These are phyloP conservation scores for Drymodes brunneopygia DNA, from an alignment of 2,113 vertebrate genomes.

Conservation along the genomic window DNA sequence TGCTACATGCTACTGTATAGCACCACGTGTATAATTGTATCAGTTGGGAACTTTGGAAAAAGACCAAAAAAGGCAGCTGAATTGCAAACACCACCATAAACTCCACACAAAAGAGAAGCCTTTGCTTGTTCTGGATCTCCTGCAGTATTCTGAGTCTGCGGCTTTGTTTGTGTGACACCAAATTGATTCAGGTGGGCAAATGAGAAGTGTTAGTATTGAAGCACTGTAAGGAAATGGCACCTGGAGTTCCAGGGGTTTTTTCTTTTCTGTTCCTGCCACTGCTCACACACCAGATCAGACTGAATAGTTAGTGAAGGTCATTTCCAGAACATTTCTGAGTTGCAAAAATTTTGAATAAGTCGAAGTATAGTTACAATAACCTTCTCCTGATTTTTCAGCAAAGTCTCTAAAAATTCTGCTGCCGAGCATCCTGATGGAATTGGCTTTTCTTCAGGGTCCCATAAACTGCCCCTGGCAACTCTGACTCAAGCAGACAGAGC, in stretches of 20 bases:
- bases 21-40: background rate
- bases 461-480: background rate
- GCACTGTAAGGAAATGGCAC: background rate
- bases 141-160: background rate
- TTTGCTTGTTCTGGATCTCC: background rate
- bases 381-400: background rate
- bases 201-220: background rate
- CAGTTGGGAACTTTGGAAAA: background rate
- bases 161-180: background rate
- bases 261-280: background rate
- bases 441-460: background rate
- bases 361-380: background rate
- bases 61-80: background rate
- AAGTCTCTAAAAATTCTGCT: background rate
- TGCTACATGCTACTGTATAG: background rate
- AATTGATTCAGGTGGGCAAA: background rate
- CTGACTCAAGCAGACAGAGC: constrained; percentile 39
- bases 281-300: background rate
- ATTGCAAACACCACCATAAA: background rate
- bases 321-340: background rate
- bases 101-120: background rate
- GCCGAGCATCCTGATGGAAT: background rate
- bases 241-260: background rate
- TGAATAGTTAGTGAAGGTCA: background rate
- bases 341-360: background rate